These are phyloP conservation scores for Myrmophylax atrothorax DNA, from an alignment of 2,113 vertebrate species.

Conservation along the genomic window DNA sequence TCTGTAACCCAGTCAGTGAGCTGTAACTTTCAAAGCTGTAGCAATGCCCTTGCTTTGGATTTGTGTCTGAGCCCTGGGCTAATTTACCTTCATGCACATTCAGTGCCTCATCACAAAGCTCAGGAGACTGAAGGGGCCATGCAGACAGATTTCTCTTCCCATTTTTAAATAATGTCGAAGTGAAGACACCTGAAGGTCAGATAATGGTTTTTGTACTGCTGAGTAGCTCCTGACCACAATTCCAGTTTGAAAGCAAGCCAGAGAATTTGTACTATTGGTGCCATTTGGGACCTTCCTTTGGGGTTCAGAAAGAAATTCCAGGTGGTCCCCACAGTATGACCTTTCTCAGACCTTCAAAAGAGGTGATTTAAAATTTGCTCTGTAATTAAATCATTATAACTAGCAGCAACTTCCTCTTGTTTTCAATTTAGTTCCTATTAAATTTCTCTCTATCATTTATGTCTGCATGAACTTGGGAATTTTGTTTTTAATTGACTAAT, in stretches of 20 bases:
- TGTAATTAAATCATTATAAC: background rate
- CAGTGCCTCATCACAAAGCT: background rate
- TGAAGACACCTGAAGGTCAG: background rate
- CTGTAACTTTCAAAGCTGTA: background rate
- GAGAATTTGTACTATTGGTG: background rate
- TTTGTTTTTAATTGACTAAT: background rate
- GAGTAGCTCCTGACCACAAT: background rate
- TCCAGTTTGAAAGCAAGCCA: background rate
- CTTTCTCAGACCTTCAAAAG: background rate
- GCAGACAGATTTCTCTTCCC: background rate
- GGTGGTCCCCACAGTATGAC: background rate
- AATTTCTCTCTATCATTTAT: background rate
- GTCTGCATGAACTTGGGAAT: background rate
- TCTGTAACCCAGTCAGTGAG: background rate
- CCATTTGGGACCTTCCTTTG: background rate
- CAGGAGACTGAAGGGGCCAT: accelerated
- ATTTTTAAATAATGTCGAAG: background rate
- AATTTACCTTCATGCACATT: background rate
- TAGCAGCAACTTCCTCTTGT: background rate
- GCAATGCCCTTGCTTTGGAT: background rate
- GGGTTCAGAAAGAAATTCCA: background rate
- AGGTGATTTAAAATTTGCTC: background rate
- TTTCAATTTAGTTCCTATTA: background rate
- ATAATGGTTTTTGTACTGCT: background rate
- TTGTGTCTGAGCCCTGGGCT: background rate